Percentiles rank a stretch among this genome's conserved stretches.
Evolutionary conservation across 1,140 invertebrate species (phyloP).

Genomic region (Vollenhovia emeryi): DNA sequence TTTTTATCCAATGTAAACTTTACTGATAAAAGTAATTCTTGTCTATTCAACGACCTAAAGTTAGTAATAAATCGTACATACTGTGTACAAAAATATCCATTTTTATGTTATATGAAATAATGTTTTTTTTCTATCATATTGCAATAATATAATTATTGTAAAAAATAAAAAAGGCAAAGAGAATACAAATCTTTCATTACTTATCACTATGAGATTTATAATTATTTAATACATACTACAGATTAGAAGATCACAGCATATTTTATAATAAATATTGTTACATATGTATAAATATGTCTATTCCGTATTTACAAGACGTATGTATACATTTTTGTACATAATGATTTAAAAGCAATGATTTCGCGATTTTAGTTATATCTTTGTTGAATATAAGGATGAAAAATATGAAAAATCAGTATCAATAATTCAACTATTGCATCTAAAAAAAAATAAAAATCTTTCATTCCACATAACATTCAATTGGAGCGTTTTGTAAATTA

Average conservation of each 20-base stretch:
- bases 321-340: background rate
- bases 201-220: too few species aligned
- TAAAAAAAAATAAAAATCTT: background rate
- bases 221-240: conserved; percentile 15
- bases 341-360: background rate
- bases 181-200: too few species aligned
- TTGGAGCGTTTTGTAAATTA: background rate
- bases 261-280: conserved; percentile 11
- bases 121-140: too few species aligned
- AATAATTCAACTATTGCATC: background rate
- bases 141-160: too few species aligned
- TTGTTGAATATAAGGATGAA: background rate
- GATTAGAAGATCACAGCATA: conserved; percentile 22
- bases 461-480: background rate
- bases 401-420: background rate
- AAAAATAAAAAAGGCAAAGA: too few species aligned
- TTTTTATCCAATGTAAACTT: background rate
- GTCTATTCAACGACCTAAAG: background rate
- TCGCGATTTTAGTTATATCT: background rate
- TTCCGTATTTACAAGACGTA: background rate
- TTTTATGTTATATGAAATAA: background rate
- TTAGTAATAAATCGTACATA: background rate
- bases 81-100: background rate
- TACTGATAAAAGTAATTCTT: background rate
- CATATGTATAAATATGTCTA: background rate